Evolutionary conservation across 2,113 vertebrate species (phyloP).

Genomic region (Thamnophis sirtalis): DNA sequence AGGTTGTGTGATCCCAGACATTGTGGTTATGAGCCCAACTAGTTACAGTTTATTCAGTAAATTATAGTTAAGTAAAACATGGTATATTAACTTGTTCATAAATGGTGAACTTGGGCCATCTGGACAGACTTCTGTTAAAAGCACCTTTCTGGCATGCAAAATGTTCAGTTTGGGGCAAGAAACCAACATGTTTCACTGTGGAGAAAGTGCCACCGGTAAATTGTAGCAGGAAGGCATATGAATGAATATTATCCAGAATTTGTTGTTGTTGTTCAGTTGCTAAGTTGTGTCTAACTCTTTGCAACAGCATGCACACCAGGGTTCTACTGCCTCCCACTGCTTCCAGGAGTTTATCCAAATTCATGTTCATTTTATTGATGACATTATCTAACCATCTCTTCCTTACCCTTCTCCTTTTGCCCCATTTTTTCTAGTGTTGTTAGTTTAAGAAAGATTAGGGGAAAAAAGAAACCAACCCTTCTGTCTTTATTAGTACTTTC

Average conservation of each 20-base stretch:
- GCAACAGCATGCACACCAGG: not conserved
- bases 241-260: not conserved
- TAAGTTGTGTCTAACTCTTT: not conserved
- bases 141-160: not conserved
- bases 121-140: not conserved
- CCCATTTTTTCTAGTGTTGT: not conserved
- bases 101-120: not conserved
- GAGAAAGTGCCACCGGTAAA: not conserved
- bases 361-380: not conserved
- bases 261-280: not conserved
- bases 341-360: not conserved
- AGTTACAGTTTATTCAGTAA: not conserved
- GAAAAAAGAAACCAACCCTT: not conserved
- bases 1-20: not conserved
- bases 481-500: not conserved
- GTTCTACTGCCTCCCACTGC: not conserved
- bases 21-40: not conserved
- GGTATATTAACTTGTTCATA: not conserved
- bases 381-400: not conserved
- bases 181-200: not conserved
- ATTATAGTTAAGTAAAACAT: not conserved
- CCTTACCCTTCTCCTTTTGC: not conserved
- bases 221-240: not conserved
- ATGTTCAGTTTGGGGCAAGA: not conserved
- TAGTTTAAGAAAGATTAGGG: not conserved